These are phyloP conservation scores for Zaprionus africanus DNA, from an alignment of 1,140 invertebrate genomes.

Conservation along the genomic window DNA sequence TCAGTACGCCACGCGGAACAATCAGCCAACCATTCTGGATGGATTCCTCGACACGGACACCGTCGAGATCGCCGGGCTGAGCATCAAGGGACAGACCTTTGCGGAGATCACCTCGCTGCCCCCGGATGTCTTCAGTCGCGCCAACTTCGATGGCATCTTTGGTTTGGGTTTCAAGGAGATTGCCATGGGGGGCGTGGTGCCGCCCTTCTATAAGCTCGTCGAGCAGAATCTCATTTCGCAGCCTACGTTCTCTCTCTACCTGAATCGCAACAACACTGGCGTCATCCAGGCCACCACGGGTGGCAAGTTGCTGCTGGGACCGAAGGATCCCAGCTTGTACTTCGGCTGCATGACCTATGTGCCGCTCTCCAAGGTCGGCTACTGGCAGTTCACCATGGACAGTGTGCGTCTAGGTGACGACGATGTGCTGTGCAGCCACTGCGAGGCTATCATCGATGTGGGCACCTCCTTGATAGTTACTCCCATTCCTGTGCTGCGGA, in stretches of 20 bases:
- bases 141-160: constrained; percentile 98
- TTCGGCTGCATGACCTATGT: constrained; percentile 95
- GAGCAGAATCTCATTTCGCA: constrained; percentile 90
- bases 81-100: constrained; percentile 94
- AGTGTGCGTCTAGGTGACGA: constrained; percentile 86
- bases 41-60: constrained; percentile 96
- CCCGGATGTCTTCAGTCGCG: constrained; percentile 96
- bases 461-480: constrained; percentile 98
- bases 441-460: constrained; percentile 98
- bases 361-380: constrained; percentile 92
- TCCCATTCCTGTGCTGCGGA: constrained; percentile 89
- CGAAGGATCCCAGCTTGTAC: constrained; percentile 95
- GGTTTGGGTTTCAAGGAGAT: constrained; percentile 95
- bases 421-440: constrained; percentile 86
- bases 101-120: constrained; percentile 94
- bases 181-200: constrained; percentile 93
- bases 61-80: constrained; percentile 88
- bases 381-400: constrained; percentile 98
- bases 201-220: constrained; percentile 97
- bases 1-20: constrained; percentile 96
- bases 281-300: constrained; percentile 87
- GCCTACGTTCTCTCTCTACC: constrained; percentile 97
- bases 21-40: constrained; percentile 68
- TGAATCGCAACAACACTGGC: constrained; percentile 87
- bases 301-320: constrained; percentile 96